Conservation (phyloP, 37 sponge, comb jelly and placozoan genomes). For the Geodia barretti region DNA sequence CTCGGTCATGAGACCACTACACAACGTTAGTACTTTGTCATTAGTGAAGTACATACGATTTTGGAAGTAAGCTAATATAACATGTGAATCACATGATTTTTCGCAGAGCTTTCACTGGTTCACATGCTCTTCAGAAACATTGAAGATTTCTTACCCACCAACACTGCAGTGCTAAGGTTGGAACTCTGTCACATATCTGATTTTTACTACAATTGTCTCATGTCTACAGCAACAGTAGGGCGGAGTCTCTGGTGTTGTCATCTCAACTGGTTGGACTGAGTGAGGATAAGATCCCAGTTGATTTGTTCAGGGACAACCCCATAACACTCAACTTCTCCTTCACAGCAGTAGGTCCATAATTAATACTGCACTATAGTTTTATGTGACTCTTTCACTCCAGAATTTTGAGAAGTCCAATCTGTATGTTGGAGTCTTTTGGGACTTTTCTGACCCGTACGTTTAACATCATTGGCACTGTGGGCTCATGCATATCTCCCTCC, state of each 20-base stretch:
- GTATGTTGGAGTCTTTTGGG: background rate
- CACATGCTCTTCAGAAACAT: constrained; percentile 11
- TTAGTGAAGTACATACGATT: too few relatives aligned
- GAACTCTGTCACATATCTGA: too few relatives aligned
- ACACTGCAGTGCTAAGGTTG: background rate
- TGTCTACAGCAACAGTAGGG: constrained; percentile 3
- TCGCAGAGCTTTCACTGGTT: background rate
- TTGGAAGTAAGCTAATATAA: too few relatives aligned
- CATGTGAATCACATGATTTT: too few relatives aligned
- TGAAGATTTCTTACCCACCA: constrained; percentile 7
- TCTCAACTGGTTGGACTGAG: constrained; percentile 14
- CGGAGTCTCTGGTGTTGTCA: constrained; percentile 55
- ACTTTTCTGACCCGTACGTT: background rate
- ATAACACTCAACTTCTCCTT: constrained; percentile 44
- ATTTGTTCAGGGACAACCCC: constrained; percentile 24
- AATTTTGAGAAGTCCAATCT: background rate
- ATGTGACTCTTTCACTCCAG: background rate
- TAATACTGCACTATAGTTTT: background rate
- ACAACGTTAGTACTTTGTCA: too few relatives aligned
- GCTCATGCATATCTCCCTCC: background rate
- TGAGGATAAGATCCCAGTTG: background rate
- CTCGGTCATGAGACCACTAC: too few relatives aligned
- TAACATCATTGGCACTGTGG: too few relatives aligned
- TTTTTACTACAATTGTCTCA: too few relatives aligned
- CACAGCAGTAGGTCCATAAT: background rate